Evolutionary conservation across 2,797 vertebrate species (phyloP), one percentile per base, ranked within the genome.

Genomic region (Centropyge bicolor): DNA sequence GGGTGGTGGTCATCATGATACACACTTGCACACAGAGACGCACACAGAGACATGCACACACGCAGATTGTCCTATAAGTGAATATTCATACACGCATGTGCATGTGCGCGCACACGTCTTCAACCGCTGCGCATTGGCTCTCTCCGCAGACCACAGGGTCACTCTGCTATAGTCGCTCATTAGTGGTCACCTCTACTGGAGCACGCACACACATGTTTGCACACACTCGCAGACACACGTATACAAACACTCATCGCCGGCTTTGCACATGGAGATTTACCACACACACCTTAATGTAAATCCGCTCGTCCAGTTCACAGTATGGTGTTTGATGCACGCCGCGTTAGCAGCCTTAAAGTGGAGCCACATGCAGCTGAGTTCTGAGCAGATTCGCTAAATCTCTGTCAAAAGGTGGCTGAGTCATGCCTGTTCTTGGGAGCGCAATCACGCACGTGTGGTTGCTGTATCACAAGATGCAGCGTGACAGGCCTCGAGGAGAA

Each of bases 1-100:
- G 93, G 95, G 94, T 95, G 73, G 78, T 92, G 95, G 95, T 96
- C 94, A 94, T 95, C 84, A 70, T 79, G 86, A 92, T 86, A 82
- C 90, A 89, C 83, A 82, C 77, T 55, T 31, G 78, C 75, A 88
- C 88, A 87, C 78, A 78, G 48, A 78, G 63, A 70, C 43, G 48
- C 65, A 45, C 62, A 66, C 55, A 36, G 3, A 51, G 40, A 69
- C 71, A 78, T 41, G 7, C 54, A 68, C 67, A 83, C 56, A 64
- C 63, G 49, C 51, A 61, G 62, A 75, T 78, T 78, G 85, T 84
- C 77, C 82, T 73, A 67, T 57, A 78, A 87, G 70, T 62, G 86
- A 85, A 89, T 86, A 86, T 80, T 86, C 76, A 71, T 88, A 54
- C 70, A 62, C 19, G 46, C 57, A 51, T 62, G 65, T 69, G 70